Conservation (phyloP, 1,140 invertebrate species). For the Acromyrmex charruanus region DNA sequence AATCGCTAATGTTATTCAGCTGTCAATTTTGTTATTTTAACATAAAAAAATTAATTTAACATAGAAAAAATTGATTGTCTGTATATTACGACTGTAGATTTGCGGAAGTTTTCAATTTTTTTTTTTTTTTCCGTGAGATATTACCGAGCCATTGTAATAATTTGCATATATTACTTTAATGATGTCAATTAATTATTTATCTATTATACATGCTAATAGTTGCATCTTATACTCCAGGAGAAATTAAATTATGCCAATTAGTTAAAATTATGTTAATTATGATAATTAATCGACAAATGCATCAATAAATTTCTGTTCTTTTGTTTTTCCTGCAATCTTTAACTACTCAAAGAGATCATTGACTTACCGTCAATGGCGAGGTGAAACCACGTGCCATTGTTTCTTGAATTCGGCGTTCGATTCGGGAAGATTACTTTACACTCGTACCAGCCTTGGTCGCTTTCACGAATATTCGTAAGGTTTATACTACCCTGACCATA, state of each 20-base stretch:
- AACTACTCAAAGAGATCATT: neutral
- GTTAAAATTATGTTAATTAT: neutral
- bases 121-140: neutral
- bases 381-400: slow-evolving; percentile 96
- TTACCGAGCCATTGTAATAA: no score
- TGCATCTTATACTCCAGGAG: neutral
- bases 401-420: slow-evolving; percentile 92
- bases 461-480: slow-evolving; percentile 94
- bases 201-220: slow-evolving; percentile 2
- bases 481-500: slow-evolving; percentile 94
- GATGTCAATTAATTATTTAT: neutral
- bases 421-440: slow-evolving; percentile 96
- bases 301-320: no score
- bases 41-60: no score
- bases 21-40: no score
- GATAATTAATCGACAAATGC: neutral
- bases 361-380: slow-evolving; percentile 94
- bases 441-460: slow-evolving; percentile 96
- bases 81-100: no score
- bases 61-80: no score
- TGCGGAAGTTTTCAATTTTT: no score
- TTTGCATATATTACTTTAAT: neutral
- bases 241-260: slow-evolving; percentile 12
- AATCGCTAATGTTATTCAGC: no score
- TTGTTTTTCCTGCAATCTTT: neutral